Percentiles rank a stretch among this genome's conserved stretches.
Conservation (phyloP, 2,888 invertebrate genomes). For the Agonopterix arenella region DNA sequence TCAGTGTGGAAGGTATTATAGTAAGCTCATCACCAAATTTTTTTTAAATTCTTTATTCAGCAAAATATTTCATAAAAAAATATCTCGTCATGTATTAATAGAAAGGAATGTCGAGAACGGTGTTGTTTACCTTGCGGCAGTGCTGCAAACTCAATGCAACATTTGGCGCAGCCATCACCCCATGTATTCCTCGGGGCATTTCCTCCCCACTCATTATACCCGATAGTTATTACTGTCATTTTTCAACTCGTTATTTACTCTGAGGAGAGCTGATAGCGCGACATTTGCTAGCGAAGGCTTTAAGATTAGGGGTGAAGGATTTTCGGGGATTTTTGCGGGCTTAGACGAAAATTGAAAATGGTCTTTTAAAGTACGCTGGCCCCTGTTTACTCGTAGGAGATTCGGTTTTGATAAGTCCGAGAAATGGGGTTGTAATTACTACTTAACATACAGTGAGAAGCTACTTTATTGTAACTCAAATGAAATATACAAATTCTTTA, state of each 20-base stretch:
- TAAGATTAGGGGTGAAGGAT: constrained; percentile 62
- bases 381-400: constrained; percentile 30
- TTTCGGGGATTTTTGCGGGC: constrained; percentile 52
- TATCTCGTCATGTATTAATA: too few species aligned
- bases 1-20: too few species aligned
- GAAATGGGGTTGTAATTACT: constrained; percentile 25
- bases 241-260: constrained; percentile 77
- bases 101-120: constrained; percentile 16
- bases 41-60: too few species aligned
- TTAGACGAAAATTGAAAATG: constrained; percentile 66
- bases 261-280: constrained; percentile 70
- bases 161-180: constrained; percentile 57
- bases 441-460: too few species aligned
- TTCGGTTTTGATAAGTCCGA: constrained; percentile 23
- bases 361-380: constrained; percentile 44
- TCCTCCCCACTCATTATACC: constrained; percentile 72
- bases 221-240: constrained; percentile 76
- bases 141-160: constrained; percentile 39
- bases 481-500: neutral
- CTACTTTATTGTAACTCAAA: neutral
- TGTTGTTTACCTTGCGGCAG: constrained; percentile 48
- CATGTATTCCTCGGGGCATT: constrained; percentile 71
- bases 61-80: too few species aligned
- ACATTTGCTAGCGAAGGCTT: constrained; percentile 64
- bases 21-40: too few species aligned